Evolutionary conservation across 1,140 invertebrate species (phyloP), one percentile per base, ranked within the genome.

Genomic region (Scaptodrosophila lebanonensis): DNA sequence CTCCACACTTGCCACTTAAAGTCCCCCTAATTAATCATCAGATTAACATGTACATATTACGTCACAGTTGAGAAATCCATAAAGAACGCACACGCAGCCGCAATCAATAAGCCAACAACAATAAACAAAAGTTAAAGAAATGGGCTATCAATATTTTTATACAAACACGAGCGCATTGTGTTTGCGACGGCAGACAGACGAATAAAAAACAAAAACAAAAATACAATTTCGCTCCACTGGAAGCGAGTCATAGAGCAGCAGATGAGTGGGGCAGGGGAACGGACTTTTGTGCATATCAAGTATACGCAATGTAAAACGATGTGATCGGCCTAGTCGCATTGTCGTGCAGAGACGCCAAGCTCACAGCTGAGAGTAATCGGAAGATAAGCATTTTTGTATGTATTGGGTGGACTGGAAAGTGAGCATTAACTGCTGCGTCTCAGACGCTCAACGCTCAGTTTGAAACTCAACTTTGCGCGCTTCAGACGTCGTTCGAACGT

Each of bases 1-100:
- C 39, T 75, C 51, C 57, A 56, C 66, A 70, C 71, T 56, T 62
- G 9, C 48, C 60, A 57, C 50, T 61, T 61, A 57, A 50, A 61
- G 69, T 62, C 51, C 51, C 51, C 45, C 20, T 52, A 62, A 39
- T 27, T n/a, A 29, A 22, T 20, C 11, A 40, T 12, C 3, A 40
- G 13, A 20, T 27, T 16, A 43, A 43, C 27, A 47, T 48, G 12
- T 32, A 48, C 27, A 33, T 49, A 45, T 71, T 63, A 64, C 62
- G 72, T 66, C 62, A 76, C 60, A 35, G 35, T 43, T 43, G 32
- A 52, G 12, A 45, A 45, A 35, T 48, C 16, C 36, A 27, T 27
- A 49, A 49, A 17, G 35, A 48, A 40, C 49, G 47, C 47, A 56
- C 44, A 61, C 25, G 27, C 47, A 44, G 36, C 13, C 51, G 18